A percentile compares a stretch with the other conserved stretches of the same genome.
phyloP scores from a whole-genome alignment of 2,113 vertebrate species.

The Vulpes vulpes region DNA sequence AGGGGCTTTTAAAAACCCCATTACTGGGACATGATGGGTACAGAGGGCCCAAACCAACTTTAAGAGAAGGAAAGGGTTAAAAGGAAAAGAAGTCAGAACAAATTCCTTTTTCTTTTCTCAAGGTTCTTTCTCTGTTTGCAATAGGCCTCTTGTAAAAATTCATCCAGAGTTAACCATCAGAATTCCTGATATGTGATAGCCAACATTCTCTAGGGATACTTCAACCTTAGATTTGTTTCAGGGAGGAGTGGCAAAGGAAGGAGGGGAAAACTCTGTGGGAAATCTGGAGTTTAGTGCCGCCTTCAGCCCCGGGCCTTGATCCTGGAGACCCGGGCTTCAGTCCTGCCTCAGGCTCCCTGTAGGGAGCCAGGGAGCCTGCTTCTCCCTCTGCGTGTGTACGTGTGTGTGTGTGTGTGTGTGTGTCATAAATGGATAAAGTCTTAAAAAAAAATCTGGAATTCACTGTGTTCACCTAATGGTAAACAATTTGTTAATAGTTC shows the following conservation, averaged over 20 bases:
- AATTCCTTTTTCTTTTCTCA: constrained; percentile 44
- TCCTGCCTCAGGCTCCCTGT: too few relatives aligned
- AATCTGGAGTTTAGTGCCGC: neutral
- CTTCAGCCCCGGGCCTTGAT: too few relatives aligned
- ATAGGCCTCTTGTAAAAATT: neutral
- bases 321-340: too few relatives aligned
- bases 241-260: neutral
- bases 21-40: neutral
- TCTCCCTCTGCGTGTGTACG: too few relatives aligned
- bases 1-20: neutral
- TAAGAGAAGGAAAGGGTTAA: neutral
- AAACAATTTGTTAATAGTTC: neutral
- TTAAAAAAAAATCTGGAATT: neutral
- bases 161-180: neutral
- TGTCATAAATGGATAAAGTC: too few relatives aligned
- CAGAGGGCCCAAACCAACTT: neutral
- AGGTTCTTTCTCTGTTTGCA: neutral
- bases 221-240: neutral
- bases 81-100: neutral
- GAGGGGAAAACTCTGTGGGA: neutral
- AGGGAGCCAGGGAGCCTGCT: too few relatives aligned
- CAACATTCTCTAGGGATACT: neutral
- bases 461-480: neutral
- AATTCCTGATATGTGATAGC: neutral
- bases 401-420: too few relatives aligned